Percentiles rank a stretch among this genome's conserved stretches.
Conservation (phyloP, 2,888 invertebrate genomes). For the Salpingus planirostris region DNA sequence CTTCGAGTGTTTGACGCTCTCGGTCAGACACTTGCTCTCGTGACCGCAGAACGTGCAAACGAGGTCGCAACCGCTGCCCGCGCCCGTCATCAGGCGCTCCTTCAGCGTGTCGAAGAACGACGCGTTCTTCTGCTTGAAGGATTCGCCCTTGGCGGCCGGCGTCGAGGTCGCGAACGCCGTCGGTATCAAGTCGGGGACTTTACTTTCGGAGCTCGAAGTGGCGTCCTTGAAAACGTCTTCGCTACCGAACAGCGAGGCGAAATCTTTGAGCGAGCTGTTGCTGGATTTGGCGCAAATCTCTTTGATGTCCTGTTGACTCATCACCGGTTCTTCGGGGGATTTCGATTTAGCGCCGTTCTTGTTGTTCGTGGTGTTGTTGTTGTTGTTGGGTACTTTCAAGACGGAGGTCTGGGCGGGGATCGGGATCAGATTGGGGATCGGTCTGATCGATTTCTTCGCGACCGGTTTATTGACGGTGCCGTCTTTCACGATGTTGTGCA, state of each 20-base stretch:
- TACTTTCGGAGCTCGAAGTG: constrained; percentile 12
- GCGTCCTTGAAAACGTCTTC: constrained; percentile 35
- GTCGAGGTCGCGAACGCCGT: constrained; percentile 8
- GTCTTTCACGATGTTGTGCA: constrained; percentile 37
- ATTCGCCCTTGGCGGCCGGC: constrained; percentile 13
- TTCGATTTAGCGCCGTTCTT: constrained; percentile 15
- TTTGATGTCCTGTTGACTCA: constrained; percentile 43
- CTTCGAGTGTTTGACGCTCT: constrained; percentile 71
- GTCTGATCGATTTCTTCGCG: constrained; percentile 45
- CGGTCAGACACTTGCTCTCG: constrained; percentile 71
- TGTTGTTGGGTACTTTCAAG: constrained; percentile 11
- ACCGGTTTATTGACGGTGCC: constrained; percentile 12
- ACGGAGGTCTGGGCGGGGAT: constrained; percentile 42
- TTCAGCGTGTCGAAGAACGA: constrained; percentile 78
- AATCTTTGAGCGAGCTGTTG: constrained; percentile 47
- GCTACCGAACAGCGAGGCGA: constrained; percentile 44
- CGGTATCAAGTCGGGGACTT: constrained; percentile 35
- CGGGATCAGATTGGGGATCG: constrained; percentile 69
- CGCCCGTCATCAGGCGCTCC: constrained; percentile 57
- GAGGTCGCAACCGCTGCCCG: constrained; percentile 54
- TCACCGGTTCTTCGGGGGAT: constrained; percentile 28
- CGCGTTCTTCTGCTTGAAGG: constrained; percentile 57
- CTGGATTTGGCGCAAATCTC: constrained; percentile 42
- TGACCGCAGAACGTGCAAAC: constrained; percentile 64
- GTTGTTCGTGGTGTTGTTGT: too few species aligned